Evolutionary conservation across 2,888 invertebrate species (phyloP).

Genomic region (Tiliacea citrago): DNA sequence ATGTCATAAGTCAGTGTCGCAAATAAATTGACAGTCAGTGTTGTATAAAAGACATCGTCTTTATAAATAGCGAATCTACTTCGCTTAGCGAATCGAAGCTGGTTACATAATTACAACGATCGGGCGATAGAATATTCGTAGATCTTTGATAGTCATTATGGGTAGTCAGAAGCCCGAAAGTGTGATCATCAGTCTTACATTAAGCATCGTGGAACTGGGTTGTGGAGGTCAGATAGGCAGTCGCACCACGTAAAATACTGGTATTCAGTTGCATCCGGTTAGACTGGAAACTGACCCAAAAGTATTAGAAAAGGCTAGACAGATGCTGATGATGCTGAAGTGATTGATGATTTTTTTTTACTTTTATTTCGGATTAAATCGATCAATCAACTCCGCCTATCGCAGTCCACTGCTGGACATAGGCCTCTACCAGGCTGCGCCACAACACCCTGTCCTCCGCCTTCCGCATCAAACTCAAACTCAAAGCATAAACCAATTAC

Average conservation of each 20-base stretch:
- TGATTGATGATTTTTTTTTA: too few species aligned
- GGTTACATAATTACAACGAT: not conserved
- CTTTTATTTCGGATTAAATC: too few species aligned
- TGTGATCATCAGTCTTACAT: too few species aligned
- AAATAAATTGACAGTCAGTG: conserved; percentile 23
- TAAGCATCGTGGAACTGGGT: not conserved
- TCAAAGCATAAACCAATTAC: too few species aligned
- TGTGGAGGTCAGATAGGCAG: not conserved
- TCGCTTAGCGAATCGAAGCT: too few species aligned
- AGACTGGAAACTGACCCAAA: not conserved
- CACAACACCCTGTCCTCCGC: too few species aligned
- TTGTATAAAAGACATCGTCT: not conserved
- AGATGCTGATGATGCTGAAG: too few species aligned
- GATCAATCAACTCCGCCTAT: too few species aligned
- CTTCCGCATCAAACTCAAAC: too few species aligned
- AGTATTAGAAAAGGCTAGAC: too few species aligned
- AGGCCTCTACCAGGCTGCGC: too few species aligned
- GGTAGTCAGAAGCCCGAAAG: not conserved
- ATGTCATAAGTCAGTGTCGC: conserved; percentile 17
- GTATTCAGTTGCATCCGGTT: not conserved
- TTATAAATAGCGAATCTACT: not conserved
- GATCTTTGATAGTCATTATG: not conserved
- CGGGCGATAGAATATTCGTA: not conserved
- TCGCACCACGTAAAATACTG: not conserved
- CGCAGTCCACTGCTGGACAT: too few species aligned